A percentile compares a stretch with the other conserved stretches of the same genome.
These are phyloP conservation scores for Amiota mariae DNA, from an alignment of 2,888 invertebrate genomes.

Conservation along the genomic window DNA sequence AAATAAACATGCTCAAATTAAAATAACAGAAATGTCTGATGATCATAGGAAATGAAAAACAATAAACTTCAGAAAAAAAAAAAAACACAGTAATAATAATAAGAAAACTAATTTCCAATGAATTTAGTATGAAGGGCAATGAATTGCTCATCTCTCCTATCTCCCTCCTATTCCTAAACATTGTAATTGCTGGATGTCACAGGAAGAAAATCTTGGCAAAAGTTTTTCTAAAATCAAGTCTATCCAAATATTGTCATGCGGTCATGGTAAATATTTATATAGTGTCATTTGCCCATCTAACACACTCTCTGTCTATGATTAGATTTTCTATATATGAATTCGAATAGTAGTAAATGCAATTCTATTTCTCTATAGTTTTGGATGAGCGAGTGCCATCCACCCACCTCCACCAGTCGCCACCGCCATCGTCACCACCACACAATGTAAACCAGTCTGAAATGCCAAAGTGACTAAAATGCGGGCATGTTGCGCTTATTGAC, in stretches of 20 bases:
- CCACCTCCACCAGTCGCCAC: background rate
- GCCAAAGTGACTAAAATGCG: conserved; percentile 52
- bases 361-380: background rate
- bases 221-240: conserved; percentile 48
- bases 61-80: too few species aligned
- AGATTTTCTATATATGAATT: conserved; percentile 39
- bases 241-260: conserved; percentile 62
- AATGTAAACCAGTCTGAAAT: conserved; percentile 16
- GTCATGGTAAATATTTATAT: conserved; percentile 62
- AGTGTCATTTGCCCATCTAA: conserved; percentile 38
- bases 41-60: too few species aligned
- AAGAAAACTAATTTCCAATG: background rate
- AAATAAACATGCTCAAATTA: too few species aligned
- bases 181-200: background rate
- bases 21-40: too few species aligned
- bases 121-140: conserved; percentile 2
- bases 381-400: conserved; percentile 3
- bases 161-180: too few species aligned
- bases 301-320: conserved; percentile 50
- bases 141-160: too few species aligned
- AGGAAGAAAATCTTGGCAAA: background rate
- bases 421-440: background rate
- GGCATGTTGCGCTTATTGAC: conserved; percentile 50
- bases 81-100: too few species aligned
- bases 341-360: background rate